Base-by-base conservation (phyloP, 2,888 invertebrate genomes). In the Apocheima hispidaria region DNA sequence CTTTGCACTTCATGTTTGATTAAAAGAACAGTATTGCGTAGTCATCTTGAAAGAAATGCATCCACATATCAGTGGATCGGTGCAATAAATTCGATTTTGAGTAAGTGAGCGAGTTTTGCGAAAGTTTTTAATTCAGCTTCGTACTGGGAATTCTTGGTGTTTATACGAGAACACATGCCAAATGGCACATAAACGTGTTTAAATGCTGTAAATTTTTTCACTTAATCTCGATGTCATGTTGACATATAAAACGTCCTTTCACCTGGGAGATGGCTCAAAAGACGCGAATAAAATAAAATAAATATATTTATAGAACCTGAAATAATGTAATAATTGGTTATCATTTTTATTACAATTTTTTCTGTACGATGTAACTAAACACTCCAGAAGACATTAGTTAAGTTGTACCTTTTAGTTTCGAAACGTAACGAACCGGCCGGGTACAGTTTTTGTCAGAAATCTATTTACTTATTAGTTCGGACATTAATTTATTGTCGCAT, bases 401-500 rank as follows among this genome's bases (percentile, higher is more conserved):
- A 18, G 35, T 48, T 36, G 46, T 26, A 54, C 55, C 41, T 63
- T 60, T 53, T 51, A 30, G 38, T 80, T 79, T 75, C 73, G 71
- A 75, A 81, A 81, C 58, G 28, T 57, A 66, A 71, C 70, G 67
- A 73, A 72, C 70, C 71, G 73, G 70, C 73, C 72, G 73, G 66
- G 63, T 76, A 63, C 68, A 65, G 65, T 68, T 63, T 68, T 69
- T 77, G 79, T 73, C 75, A 78, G 72, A 78, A 83, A 83, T 83
- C 78, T 82, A 84, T 88, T 83, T 79, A 83, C 77, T 85, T 86
- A 85, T 84, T 88, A 83, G 79, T 83, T 85, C 80, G 78, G 81
- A 83, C 84, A 85, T 87, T 86, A 89, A 87, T 87, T 84, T 87
- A 88, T 84, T 88, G 89, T 89, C 91, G 83, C 84, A 86, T 87